These are phyloP conservation scores for Platycheirus rosarum DNA, from an alignment of 2,888 invertebrate genomes.

Conservation along the genomic window DNA sequence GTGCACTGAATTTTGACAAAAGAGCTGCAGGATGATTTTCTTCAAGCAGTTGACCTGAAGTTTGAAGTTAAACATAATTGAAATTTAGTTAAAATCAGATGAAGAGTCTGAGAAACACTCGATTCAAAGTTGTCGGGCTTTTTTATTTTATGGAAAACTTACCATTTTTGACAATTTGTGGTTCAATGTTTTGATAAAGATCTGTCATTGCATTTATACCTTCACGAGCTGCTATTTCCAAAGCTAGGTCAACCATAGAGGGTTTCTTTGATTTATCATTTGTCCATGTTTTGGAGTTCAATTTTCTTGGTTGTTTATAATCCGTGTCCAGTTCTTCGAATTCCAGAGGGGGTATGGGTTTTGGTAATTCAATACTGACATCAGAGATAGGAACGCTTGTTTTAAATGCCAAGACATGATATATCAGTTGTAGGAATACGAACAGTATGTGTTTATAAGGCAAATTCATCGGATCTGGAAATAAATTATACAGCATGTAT, in stretches of 20 bases:
- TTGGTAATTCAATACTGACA: conserved; percentile 49
- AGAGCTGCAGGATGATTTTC: conserved; percentile 81
- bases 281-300: conserved; percentile 28
- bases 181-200: conserved; percentile 81
- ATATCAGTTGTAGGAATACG: conserved; percentile 32
- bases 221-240: conserved; percentile 81
- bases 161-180: conserved; percentile 81
- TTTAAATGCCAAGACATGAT: conserved; percentile 17
- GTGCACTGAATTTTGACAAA: conserved; percentile 81
- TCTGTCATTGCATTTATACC: conserved; percentile 81
- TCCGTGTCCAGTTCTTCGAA: conserved; percentile 28
- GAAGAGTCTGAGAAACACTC: no score
- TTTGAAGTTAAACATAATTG: conserved; percentile 20
- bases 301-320: conserved; percentile 19
- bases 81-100: no score
- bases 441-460: conserved; percentile 25
- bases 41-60: conserved; percentile 80
- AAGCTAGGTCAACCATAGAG: conserved; percentile 79
- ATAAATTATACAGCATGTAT: no score
- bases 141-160: no score
- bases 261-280: conserved; percentile 75
- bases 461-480: conserved; percentile 58
- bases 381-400: neutral
- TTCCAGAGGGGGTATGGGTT: conserved; percentile 26
- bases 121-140: no score